Base-by-base conservation (phyloP, 1,140 invertebrate genomes). In the Bathynomus jamesi region DNA sequence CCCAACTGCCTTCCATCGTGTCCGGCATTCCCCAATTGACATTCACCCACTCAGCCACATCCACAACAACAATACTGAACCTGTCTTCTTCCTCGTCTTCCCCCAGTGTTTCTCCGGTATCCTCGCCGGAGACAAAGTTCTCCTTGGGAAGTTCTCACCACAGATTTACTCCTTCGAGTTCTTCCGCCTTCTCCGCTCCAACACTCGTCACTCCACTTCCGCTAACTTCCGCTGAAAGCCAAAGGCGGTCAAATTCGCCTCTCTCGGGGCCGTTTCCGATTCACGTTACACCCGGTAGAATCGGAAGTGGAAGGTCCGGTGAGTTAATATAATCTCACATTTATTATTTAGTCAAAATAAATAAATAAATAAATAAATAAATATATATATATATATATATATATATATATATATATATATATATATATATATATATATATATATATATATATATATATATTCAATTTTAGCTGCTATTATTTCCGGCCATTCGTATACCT, bases 401-500 rank as follows among this genome's bases (percentile, higher is more conserved):
- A 53, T 46, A 67, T 60, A 60, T 53, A 53, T 28, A 53, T 67
- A 60, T 60, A 68, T 68, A 68, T 68, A 68, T 68, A 68, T 67
- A 67, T 67, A 67, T 67, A 67, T 67, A 28, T 67, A 67, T 67
- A 67, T 67, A 67, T 67, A 67, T 60, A 67, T 67, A 67, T 67
- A 53, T 67, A 53, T 28, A 67, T 67, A 67, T 67, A 53, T 67
- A 67, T 60, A 67, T 67, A 67, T 68, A 68, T 60, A 61, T 28
- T 53, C n/a, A n/a, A n/a, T n/a, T n/a, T n/a, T n/a, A n/a, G n/a
- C n/a, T n/a, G n/a, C n/a, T n/a, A n/a, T n/a, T n/a, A n/a, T n/a
- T n/a, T n/a, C n/a, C n/a, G n/a, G n/a, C n/a, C n/a, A n/a, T n/a
- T n/a, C n/a, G n/a, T n/a, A n/a, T 61, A 53, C 21, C 29, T 25